Evolutionary conservation across 2,888 invertebrate species (phyloP).

Genomic region (Julus scandinavius): DNA sequence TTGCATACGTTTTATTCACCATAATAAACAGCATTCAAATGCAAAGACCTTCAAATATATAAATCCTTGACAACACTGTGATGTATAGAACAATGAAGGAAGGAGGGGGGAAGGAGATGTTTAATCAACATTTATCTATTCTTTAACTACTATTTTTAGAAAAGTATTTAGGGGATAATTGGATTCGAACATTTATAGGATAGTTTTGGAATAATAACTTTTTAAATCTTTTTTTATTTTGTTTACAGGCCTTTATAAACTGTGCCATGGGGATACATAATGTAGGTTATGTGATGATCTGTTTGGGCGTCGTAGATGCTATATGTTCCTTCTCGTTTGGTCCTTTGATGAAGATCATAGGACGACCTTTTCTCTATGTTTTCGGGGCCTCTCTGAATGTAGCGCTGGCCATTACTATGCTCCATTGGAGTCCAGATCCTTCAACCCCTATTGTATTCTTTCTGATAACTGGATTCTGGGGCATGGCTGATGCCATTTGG

Average conservation of each 20-base stretch:
- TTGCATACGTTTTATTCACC: neutral
- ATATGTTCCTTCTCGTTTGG: conserved; percentile 91
- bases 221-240: too few relatives aligned
- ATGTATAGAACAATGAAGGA: too few relatives aligned
- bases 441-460: conserved; percentile 83
- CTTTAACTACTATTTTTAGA: too few relatives aligned
- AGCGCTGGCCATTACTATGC: conserved; percentile 80
- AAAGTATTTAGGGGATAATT: too few relatives aligned
- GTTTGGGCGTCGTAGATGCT: conserved; percentile 94
- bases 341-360: conserved; percentile 90
- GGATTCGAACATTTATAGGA: too few relatives aligned
- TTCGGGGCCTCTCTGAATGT: conserved; percentile 81
- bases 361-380: conserved; percentile 83
- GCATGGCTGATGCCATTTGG: conserved; percentile 96
- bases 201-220: too few relatives aligned
- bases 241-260: conserved; percentile 81
- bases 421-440: conserved; percentile 88
- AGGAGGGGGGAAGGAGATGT: too few relatives aligned
- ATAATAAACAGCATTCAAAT: too few relatives aligned
- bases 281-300: conserved; percentile 97
- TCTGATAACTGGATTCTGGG: conserved; percentile 91
- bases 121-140: too few relatives aligned
- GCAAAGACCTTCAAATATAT: neutral
- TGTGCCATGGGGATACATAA: conserved; percentile 86
- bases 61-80: too few relatives aligned